Percentiles rank a stretch among this genome's conserved stretches.
phyloP scores from a whole-genome alignment of 2,113 vertebrate species.

The Pavo muticus region DNA sequence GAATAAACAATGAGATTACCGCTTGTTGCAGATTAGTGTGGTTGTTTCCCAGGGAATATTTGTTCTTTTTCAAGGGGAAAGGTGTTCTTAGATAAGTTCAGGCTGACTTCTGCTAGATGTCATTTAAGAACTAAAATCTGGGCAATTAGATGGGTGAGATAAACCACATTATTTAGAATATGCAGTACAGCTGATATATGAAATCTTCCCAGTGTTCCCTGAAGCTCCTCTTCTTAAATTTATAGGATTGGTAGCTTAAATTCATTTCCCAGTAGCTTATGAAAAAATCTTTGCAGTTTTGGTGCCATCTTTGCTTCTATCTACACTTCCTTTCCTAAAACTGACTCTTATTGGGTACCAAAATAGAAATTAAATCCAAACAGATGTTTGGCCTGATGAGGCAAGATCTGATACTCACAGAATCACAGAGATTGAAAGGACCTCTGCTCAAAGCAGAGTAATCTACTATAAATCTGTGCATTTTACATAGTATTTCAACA shows the following conservation, averaged over 20 bases:
- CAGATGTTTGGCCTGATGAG: neutral
- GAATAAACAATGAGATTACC: neutral
- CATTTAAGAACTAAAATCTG: neutral
- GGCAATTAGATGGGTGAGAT: neutral
- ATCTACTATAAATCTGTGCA: neutral
- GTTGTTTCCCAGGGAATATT: neutral
- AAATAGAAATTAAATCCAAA: neutral
- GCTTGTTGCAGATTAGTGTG: neutral
- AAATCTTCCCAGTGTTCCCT: neutral
- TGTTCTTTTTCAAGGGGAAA: neutral
- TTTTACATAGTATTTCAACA: neutral
- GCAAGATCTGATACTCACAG: neutral
- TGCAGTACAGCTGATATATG: neutral
- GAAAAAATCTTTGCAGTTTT: neutral
- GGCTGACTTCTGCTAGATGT: neutral
- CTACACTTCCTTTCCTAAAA: neutral
- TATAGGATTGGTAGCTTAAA: neutral
- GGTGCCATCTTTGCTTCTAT: neutral
- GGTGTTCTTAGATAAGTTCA: neutral
- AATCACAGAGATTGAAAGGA: neutral
- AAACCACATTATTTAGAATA: neutral
- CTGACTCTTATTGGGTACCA: neutral
- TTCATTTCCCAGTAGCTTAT: neutral
- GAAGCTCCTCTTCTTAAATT: neutral
- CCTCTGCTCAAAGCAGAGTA: neutral